Conservation (phyloP, 2,888 invertebrate genomes). For the Polyommatus icarus region DNA sequence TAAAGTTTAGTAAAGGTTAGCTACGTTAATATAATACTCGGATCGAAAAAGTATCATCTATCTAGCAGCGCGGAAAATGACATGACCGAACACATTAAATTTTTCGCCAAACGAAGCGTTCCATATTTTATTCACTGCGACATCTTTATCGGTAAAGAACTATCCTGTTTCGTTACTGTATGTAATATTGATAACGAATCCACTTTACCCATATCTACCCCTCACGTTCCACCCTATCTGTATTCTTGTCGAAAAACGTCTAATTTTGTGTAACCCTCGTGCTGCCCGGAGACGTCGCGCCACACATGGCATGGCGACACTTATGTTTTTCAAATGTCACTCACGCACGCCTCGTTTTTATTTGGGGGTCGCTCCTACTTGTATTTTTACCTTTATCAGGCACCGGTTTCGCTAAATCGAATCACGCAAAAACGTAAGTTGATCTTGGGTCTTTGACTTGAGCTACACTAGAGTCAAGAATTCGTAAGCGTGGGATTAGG, state of each 20-base stretch:
- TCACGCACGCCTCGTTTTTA: conserved; percentile 35
- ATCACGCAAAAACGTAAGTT: not conserved
- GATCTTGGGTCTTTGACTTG: not conserved
- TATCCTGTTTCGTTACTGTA: conserved; percentile 1
- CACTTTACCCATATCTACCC: conserved; percentile 34
- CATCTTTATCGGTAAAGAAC: not conserved
- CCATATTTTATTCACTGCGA: conserved; percentile 10
- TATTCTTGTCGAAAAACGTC: conserved; percentile 42
- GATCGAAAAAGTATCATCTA: not conserved
- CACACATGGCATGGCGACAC: conserved; percentile 38
- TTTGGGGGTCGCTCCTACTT: conserved; percentile 32
- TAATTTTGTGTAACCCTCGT: conserved; percentile 41
- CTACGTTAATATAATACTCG: not conserved
- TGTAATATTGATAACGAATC: conserved; percentile 34
- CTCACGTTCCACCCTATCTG: conserved; percentile 37
- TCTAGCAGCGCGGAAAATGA: not conserved
- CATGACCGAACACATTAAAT: not conserved
- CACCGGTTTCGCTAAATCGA: not conserved
- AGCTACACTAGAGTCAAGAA: not conserved
- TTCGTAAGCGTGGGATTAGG: too few species aligned
- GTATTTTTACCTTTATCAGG: not conserved
- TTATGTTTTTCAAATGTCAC: conserved; percentile 38
- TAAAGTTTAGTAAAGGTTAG: not conserved
- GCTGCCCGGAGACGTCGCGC: conserved; percentile 40
- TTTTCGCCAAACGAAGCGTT: not conserved